Evolutionary conservation across 2,888 invertebrate genomes (phyloP), one percentile per base, ranked within the genome.

Genomic region (Trachelus troglodyta): DNA sequence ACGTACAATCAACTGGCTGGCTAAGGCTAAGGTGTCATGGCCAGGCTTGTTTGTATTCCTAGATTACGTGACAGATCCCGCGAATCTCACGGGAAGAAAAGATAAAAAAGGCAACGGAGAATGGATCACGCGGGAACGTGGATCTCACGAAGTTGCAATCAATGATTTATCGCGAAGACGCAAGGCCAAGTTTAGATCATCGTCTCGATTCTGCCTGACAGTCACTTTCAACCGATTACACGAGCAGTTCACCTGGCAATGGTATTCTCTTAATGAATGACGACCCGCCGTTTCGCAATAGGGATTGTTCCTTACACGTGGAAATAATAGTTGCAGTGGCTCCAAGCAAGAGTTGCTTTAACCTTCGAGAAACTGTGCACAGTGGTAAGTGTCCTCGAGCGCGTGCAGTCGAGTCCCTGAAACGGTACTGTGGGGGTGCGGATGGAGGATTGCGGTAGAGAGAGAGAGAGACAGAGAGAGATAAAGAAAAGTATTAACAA

Each of bases 151-250:
- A 71, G 71, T 12, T 34, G 71, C 31, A 12, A 34, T 73, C 74
- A 40, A 40, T 37, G 74, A 75, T 73, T 77, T 76, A 82, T 78
- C 81, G 56, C 34, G 33, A 74, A 34, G 77, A 80, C 79, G 75
- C 89, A 90, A 87, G 90, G 90, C 90, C 90, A 90, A 90, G 90
- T 90, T 90, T 90, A 89, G 89, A 90, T 90, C 89, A 89, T 88
- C 90, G 87, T 84, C 56, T 56, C 83, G 82, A 84, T 84, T 83
- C 83, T 79, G 74, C 81, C 78, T 74, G 77, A 77, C 76, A 79
- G 82, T 81, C 79, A 82, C 81, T 84, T 84, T 85, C 80, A 76
- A 80, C 74, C 4, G n/a, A 74, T 34, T 12, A 74, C 37, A 34
- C 34, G 34, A 34, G 23, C 6, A 15, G 34, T 35, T 23, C 23